A percentile compares a stretch with the other conserved stretches of the same genome.
phyloP scores from a whole-genome alignment of 2,888 invertebrate genomes.

The Amiota mariae region DNA sequence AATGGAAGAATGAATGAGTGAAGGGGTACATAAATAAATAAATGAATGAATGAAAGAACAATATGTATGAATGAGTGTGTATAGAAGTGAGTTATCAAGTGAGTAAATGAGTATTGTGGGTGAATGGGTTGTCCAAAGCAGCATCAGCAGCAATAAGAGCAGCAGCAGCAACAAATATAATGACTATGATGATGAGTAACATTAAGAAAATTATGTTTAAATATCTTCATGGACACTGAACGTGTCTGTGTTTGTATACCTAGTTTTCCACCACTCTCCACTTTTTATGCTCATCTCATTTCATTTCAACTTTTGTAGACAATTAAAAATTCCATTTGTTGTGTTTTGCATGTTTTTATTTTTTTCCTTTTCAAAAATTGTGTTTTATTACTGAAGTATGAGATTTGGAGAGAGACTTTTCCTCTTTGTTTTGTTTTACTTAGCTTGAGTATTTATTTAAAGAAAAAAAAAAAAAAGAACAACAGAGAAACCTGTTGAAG shows the following conservation, averaged over 20 bases:
- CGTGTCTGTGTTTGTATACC: too few species aligned
- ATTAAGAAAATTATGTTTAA: slow-evolving; percentile 52
- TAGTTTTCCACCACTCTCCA: background rate
- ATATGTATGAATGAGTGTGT: background rate
- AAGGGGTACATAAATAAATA: background rate
- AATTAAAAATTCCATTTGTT: slow-evolving; percentile 57
- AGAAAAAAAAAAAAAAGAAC: slow-evolving; percentile 15
- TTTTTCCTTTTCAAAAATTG: background rate
- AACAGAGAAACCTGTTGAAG: background rate
- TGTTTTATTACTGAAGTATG: too few species aligned
- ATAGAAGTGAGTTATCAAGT: background rate
- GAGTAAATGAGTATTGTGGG: background rate
- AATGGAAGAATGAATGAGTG: background rate
- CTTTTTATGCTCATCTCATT: too few species aligned
- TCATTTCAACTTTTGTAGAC: slow-evolving; percentile 29
- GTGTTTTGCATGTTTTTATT: slow-evolving; percentile 46
- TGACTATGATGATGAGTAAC: slow-evolving; percentile 30
- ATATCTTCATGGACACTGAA: background rate
- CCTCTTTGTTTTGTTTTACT: background rate
- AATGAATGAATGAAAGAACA: background rate
- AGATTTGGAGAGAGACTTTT: too few species aligned
- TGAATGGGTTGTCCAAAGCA: background rate
- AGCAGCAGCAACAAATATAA: background rate
- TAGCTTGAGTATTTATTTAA: slow-evolving; percentile 21
- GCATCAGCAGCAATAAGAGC: slow-evolving; percentile 9